Evolutionary conservation across 2,888 invertebrate species (phyloP).

Genomic region (Caenorhabditis imperialis): DNA sequence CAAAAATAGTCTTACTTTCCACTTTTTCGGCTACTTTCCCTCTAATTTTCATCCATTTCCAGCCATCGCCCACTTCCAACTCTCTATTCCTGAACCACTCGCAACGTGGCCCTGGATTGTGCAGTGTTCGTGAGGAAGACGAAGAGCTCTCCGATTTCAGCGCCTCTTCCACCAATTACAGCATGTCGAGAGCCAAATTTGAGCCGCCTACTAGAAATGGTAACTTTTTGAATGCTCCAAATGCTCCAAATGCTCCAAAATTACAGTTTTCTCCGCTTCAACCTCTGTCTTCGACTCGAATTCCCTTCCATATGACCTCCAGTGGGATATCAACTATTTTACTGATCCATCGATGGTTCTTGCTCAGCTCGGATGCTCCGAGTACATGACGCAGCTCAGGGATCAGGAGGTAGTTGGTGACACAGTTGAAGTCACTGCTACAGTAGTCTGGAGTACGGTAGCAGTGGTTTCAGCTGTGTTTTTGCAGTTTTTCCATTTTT

Average conservation of each 20-base stretch:
- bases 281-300: constrained; percentile 65
- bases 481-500: not conserved
- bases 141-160: constrained; percentile 62
- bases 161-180: constrained; percentile 46
- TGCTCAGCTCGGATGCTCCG: constrained; percentile 74
- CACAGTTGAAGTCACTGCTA: too few relatives aligned
- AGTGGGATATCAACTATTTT: constrained; percentile 73
- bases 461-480: too few relatives aligned
- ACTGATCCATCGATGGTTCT: constrained; percentile 74
- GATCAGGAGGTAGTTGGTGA: constrained; percentile 76
- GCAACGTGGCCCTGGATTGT: constrained; percentile 49
- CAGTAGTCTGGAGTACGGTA: too few relatives aligned
- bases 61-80: constrained; percentile 4
- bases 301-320: constrained; percentile 59
- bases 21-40: too few relatives aligned
- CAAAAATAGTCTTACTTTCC: too few relatives aligned
- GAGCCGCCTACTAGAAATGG: constrained; percentile 36
- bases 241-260: not conserved
- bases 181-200: constrained; percentile 22
- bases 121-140: constrained; percentile 71
- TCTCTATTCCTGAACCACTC: constrained; percentile 23
- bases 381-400: constrained; percentile 72
- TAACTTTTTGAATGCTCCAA: not conserved
- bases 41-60: not conserved
- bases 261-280: constrained; percentile 63